Evolutionary conservation across 2,888 invertebrate genomes (phyloP).

Genomic region (Oscheius myriophilus): DNA sequence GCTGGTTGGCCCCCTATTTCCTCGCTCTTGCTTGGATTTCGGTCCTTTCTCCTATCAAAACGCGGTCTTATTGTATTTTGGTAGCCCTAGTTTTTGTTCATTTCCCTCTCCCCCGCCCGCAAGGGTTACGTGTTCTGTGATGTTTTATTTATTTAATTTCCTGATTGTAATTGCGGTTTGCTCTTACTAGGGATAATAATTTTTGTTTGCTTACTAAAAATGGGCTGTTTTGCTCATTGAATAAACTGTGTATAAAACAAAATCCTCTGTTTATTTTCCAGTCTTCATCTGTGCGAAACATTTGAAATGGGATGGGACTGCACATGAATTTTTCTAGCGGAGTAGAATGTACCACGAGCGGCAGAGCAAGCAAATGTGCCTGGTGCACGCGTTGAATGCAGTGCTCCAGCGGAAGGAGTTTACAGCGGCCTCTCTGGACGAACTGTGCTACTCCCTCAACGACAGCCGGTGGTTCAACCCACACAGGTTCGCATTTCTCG

Average conservation of each 20-base stretch:
- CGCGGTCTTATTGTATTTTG: slow-evolving; percentile 9
- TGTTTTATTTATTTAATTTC: background rate
- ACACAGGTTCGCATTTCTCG: slow-evolving; percentile 46
- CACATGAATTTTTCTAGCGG: too few species aligned
- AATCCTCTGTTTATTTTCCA: background rate
- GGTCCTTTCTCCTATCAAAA: slow-evolving; percentile 14
- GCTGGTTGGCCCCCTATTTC: slow-evolving; percentile 9
- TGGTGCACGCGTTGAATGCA: slow-evolving; percentile 66
- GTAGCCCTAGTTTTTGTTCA: background rate
- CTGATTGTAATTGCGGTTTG: too few species aligned
- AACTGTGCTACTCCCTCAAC: slow-evolving; percentile 59
- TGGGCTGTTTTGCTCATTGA: background rate
- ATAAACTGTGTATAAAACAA: background rate
- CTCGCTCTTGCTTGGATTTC: background rate
- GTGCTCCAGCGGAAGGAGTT: slow-evolving; percentile 54
- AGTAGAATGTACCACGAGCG: slow-evolving; percentile 61
- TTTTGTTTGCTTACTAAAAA: background rate
- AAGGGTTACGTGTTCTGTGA: slow-evolving; percentile 4
- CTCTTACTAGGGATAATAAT: slow-evolving; percentile 12
- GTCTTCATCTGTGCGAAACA: background rate
- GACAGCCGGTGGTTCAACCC: slow-evolving; percentile 66
- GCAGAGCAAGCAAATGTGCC: slow-evolving; percentile 63
- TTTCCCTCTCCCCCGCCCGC: background rate
- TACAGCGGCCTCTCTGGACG: slow-evolving; percentile 51
- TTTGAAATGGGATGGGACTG: too few species aligned